phyloP scores from a whole-genome alignment of 2,113 vertebrate genomes.

The Genyomyrus donnyi region DNA sequence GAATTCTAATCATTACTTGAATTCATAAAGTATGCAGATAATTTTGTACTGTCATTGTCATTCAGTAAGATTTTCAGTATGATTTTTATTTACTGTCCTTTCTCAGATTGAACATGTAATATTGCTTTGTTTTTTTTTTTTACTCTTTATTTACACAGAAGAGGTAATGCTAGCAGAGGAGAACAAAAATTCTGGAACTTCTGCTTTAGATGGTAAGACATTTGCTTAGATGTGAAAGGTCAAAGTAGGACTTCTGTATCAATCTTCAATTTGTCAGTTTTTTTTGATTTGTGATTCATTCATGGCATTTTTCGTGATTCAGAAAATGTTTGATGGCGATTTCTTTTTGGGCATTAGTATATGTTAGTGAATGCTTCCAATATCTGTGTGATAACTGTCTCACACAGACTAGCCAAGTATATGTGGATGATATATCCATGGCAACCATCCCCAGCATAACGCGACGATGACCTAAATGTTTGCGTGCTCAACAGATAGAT shows the following conservation, averaged over 20 bases:
- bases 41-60: not conserved
- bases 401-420: not conserved
- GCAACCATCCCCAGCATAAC: not conserved
- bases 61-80: not conserved
- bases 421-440: not conserved
- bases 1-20: not conserved
- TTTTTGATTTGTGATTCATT: not conserved
- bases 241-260: not conserved
- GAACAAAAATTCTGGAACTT: constrained; percentile 93
- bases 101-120: not conserved
- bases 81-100: constrained; percentile 23
- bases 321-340: not conserved
- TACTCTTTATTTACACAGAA: constrained; percentile 62
- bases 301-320: not conserved
- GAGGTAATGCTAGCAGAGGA: constrained; percentile 98
- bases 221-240: not conserved
- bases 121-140: constrained; percentile 20
- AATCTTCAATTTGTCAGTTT: not conserved
- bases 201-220: constrained; percentile 87
- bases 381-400: not conserved
- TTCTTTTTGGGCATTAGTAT: not conserved
- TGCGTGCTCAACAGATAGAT: not conserved
- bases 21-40: not conserved
- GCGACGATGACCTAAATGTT: not conserved
- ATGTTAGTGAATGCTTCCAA: not conserved